These are phyloP conservation scores for Lutra lutra DNA, from an alignment of 2,797 vertebrate species.

Conservation along the genomic window DNA sequence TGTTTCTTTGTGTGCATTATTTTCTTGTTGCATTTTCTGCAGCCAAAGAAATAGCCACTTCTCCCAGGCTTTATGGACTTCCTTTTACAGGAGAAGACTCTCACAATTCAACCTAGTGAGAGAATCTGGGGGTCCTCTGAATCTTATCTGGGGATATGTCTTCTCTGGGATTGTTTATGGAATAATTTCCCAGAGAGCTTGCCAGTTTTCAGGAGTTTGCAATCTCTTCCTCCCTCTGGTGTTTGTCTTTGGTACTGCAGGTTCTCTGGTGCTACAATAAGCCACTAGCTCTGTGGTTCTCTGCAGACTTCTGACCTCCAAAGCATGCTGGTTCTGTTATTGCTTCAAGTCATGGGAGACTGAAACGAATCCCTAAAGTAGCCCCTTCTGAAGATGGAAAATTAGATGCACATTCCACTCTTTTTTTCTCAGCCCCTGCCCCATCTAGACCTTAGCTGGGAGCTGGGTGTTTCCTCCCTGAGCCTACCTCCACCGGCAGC, in stretches of 20 bases:
- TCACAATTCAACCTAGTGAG: not conserved
- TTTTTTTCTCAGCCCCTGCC: not conserved
- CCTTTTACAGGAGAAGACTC: not conserved
- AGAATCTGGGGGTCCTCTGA: not conserved
- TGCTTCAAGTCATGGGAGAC: not conserved
- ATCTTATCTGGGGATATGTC: not conserved
- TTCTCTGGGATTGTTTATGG: not conserved
- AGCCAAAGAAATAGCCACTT: not conserved
- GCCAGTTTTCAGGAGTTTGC: not conserved
- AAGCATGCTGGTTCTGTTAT: not conserved
- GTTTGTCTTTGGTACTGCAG: not conserved
- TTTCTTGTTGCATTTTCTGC: not conserved
- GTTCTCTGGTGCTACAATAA: not conserved
- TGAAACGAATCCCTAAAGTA: not conserved
- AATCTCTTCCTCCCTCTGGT: constrained; percentile 54
- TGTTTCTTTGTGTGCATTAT: not conserved
- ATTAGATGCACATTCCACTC: not conserved
- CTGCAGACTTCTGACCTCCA: not conserved
- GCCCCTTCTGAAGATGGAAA: not conserved
- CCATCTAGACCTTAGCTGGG: not conserved
- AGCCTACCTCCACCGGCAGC: not conserved
- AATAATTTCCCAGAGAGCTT: not conserved
- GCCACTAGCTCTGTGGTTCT: not conserved
- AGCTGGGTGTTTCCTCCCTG: not conserved
- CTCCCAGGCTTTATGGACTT: not conserved